These are phyloP conservation scores for Drosophila algonquin DNA, from an alignment of 2,888 invertebrate genomes.

Conservation along the genomic window DNA sequence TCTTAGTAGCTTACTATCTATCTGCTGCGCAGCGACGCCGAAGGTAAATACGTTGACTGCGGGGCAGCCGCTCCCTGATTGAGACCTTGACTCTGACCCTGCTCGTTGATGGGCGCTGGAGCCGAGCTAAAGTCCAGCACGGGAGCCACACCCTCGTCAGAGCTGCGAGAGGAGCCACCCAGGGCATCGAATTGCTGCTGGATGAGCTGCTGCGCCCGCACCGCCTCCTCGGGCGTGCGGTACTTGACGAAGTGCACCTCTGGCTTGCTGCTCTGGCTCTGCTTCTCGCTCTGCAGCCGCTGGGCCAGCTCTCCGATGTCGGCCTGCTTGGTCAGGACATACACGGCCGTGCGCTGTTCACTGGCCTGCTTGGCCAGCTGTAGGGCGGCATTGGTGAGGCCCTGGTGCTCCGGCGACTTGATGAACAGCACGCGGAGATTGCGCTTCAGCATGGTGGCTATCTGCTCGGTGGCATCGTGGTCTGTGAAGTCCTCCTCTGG, in stretches of 20 bases:
- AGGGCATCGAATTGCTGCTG: constrained; percentile 77
- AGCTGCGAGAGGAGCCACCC: constrained; percentile 72
- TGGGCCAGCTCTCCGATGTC: constrained; percentile 71
- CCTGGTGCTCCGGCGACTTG: constrained; percentile 79
- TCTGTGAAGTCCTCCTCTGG: constrained; percentile 78
- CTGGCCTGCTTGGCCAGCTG: constrained; percentile 75
- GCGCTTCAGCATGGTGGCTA: constrained; percentile 71
- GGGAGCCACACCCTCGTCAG: constrained; percentile 77
- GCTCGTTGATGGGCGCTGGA: constrained; percentile 8
- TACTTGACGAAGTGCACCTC: constrained; percentile 81
- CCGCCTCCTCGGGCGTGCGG: constrained; percentile 79
- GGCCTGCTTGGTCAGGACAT: constrained; percentile 78
- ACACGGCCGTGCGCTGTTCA: constrained; percentile 80
- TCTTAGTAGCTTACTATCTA: constrained; percentile 9
- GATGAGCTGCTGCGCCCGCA: constrained; percentile 77
- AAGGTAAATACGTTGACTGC: constrained; percentile 57
- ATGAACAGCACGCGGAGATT: constrained; percentile 81
- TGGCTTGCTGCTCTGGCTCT: constrained; percentile 66
- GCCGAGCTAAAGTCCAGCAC: constrained; percentile 72
- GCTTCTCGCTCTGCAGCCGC: constrained; percentile 63
- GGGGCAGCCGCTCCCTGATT: constrained; percentile 16
- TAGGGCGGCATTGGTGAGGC: constrained; percentile 70
- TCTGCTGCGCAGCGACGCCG: constrained; percentile 44
- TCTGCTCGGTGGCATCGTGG: constrained; percentile 57
- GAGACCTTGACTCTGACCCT: constrained; percentile 8